Evolutionary conservation across 2,797 vertebrate species (phyloP).

Genomic region (Gambusia yucatana): DNA sequence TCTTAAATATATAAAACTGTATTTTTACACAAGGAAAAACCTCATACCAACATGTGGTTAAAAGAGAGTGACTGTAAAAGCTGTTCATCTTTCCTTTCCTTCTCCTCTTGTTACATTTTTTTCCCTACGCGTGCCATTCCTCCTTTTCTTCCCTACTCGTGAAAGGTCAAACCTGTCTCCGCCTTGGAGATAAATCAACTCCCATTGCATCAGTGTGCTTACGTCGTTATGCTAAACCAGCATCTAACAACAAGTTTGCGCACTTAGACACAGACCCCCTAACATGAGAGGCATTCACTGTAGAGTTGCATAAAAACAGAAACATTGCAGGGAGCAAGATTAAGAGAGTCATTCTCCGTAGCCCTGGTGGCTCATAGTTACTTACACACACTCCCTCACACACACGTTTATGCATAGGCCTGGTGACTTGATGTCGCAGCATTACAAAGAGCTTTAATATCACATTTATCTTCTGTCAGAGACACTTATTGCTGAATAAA

Average conservation of each 20-base stretch:
- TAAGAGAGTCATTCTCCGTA: constrained; percentile 25
- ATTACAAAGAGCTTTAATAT: constrained; percentile 50
- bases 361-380: constrained; percentile 1
- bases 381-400: neutral
- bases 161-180: constrained; percentile 68
- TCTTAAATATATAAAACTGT: neutral
- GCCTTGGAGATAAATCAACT: constrained; percentile 64
- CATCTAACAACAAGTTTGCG: constrained; percentile 22
- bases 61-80: neutral
- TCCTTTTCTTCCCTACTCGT: constrained; percentile 17
- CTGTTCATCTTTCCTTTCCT: neutral
- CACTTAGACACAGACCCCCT: constrained; percentile 15
- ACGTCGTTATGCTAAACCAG: constrained; percentile 34
- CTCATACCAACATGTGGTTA: neutral
- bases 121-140: neutral
- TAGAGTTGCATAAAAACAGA: constrained; percentile 32
- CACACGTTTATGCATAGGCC: constrained; percentile 2
- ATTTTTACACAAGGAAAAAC: neutral
- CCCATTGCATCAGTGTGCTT: constrained; percentile 58
- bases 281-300: constrained; percentile 38
- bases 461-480: constrained; percentile 61
- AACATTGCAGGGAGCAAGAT: constrained; percentile 35
- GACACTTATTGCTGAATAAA: constrained; percentile 57
- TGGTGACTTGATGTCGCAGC: constrained; percentile 25
- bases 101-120: neutral